Evolutionary conservation across 2,797 vertebrate species (phyloP), one percentile per base, ranked within the genome.

Genomic region (Bryconaethiops microstoma): DNA sequence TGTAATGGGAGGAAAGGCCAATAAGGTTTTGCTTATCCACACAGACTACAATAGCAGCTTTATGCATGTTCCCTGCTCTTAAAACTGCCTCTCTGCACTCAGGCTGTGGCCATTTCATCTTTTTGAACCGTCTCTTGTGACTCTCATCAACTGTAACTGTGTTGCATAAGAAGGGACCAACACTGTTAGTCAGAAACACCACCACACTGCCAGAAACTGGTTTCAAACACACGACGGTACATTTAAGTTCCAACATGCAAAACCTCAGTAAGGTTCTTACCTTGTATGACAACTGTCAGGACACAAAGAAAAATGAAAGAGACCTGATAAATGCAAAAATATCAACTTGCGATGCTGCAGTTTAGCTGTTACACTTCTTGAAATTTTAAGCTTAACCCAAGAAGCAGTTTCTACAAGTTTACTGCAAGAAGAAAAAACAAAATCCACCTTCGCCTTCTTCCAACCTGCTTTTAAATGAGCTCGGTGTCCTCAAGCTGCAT

Each of bases 391-490:
- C 39, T 78, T 25, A 16, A 17, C 7, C 14, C 5, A 13, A 64
- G n/a, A 70, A 89, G 88, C 83, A 80, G 86, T 89, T 86, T 90
- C 85, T 84, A 89, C 89, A 90, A 89, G 88, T 89, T 85, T 68
- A 83, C 86, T 83, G 87, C 82, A 83, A 89, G 87, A 87, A 86
- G 86, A 77, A 88, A 19, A 89, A 74, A 89, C 1, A 48, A 48
- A 48, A 8, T 12, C 45, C 48, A 23, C 79, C 84, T 88, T 75
- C 9, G 82, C 7, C 71, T 63, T 64, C 45, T 55, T 55, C 65
- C 68, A 39, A 68, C 12, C n/a, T 39, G 79, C 25, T 42, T 62
- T 76, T 60, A 13, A 13, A 19, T 13, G 89, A 92, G 88, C 84
- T 87, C 84, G 82, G 87, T 88, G 90, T 71, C 45, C 67, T 76